Percentiles rank a stretch among this genome's conserved stretches.
Evolutionary conservation across 2,888 invertebrate genomes (phyloP).

Genomic region (Euplagia quadripunctaria): DNA sequence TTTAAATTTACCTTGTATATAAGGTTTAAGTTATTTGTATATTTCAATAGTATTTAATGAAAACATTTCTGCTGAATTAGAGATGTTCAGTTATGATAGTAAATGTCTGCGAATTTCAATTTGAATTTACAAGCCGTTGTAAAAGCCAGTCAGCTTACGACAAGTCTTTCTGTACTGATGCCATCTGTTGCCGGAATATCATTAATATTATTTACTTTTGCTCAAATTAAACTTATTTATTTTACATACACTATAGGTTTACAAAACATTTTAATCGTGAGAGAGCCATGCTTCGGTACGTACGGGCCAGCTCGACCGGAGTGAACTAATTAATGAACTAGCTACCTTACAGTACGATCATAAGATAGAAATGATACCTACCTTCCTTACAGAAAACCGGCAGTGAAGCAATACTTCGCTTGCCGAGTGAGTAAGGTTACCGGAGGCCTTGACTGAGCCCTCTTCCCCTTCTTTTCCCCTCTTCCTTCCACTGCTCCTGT

Average conservation of each 20-base stretch:
- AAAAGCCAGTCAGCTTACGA: not conserved
- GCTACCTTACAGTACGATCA: too few species aligned
- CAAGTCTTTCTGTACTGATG: not conserved
- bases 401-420: too few species aligned
- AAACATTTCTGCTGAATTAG: not conserved
- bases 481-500: too few species aligned
- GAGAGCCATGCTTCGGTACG: too few species aligned
- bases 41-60: not conserved
- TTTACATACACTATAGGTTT: not conserved
- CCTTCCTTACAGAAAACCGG: too few species aligned
- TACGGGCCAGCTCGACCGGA: too few species aligned
- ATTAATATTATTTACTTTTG: not conserved
- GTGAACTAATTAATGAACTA: too few species aligned
- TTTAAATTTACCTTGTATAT: not conserved
- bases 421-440: too few species aligned
- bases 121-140: slow-evolving; percentile 1
- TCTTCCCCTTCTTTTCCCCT: too few species aligned
- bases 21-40: not conserved
- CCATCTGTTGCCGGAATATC: not conserved
- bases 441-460: too few species aligned
- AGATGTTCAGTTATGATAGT: not conserved
- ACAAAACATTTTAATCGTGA: not conserved
- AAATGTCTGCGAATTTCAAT: not conserved
- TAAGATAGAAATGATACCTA: too few species aligned
- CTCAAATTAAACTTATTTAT: not conserved